These are phyloP conservation scores for Pristionchus fissidentatus DNA, from an alignment of 2,888 invertebrate species.

Conservation along the genomic window DNA sequence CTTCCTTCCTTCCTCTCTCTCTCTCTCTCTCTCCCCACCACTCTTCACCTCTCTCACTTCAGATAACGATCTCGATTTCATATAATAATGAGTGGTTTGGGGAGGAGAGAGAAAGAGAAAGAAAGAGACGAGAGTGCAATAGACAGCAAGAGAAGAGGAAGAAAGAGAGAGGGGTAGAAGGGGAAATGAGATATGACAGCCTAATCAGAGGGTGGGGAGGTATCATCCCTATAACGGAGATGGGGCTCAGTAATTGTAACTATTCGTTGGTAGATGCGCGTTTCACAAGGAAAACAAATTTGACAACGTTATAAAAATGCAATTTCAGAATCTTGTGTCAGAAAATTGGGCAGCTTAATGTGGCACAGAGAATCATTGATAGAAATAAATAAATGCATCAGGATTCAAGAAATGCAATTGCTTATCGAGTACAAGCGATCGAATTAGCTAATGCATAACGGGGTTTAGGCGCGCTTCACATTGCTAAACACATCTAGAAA, in stretches of 20 bases:
- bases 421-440: no score
- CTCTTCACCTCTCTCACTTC: no score
- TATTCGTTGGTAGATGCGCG: neutral
- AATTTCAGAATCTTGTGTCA: no score
- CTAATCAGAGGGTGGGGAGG: neutral
- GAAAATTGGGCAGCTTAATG: no score
- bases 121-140: neutral
- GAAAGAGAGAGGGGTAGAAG: neutral
- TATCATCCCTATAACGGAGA: neutral
- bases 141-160: slow-evolving; percentile 14
- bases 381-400: no score
- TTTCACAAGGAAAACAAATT: no score
- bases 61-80: slow-evolving; percentile 26
- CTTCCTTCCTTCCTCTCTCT: neutral
- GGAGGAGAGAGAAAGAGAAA: neutral
- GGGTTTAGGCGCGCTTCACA: no score
- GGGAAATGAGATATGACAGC: no score
- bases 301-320: no score
- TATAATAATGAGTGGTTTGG: slow-evolving; percentile 33
- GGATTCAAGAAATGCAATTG: neutral
- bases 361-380: no score
- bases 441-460: no score
- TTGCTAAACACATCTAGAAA: no score
- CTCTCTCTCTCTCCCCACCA: neutral
- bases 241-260: neutral